Percentiles rank a stretch among this genome's conserved stretches.
Evolutionary conservation across 2,888 invertebrate genomes (phyloP).

Genomic region (Sisyra nigra): DNA sequence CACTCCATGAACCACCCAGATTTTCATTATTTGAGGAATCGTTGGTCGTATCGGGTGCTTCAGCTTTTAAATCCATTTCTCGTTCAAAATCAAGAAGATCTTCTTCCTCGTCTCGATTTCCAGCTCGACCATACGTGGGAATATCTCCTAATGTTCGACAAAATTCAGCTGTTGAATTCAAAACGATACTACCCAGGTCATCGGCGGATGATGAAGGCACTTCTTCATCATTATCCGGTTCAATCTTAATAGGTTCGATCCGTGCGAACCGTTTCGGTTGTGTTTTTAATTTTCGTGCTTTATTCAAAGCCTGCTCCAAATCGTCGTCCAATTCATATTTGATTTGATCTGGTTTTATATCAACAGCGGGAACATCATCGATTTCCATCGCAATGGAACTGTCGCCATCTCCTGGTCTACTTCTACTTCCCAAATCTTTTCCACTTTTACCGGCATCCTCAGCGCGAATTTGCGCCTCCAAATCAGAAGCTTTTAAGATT

Average conservation of each 20-base stretch:
- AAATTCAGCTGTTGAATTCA: constrained; percentile 93
- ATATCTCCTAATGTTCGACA: constrained; percentile 88
- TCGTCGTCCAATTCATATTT: constrained; percentile 41
- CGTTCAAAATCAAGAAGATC: constrained; percentile 36
- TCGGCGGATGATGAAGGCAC: not conserved
- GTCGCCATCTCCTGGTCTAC: constrained; percentile 25
- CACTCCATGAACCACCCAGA: constrained; percentile 64
- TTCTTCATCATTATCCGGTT: constrained; percentile 19
- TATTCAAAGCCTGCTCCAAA: constrained; percentile 34
- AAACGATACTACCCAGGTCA: constrained; percentile 44
- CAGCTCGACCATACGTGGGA: constrained; percentile 83
- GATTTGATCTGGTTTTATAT: constrained; percentile 32
- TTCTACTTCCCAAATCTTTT: constrained; percentile 15
- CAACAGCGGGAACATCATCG: constrained; percentile 41
- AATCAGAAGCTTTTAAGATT: constrained; percentile 54
- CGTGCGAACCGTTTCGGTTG: constrained; percentile 20
- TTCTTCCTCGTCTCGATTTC: constrained; percentile 73
- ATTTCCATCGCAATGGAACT: constrained; percentile 30
- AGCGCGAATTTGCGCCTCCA: constrained; percentile 28
- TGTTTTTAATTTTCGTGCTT: constrained; percentile 39
- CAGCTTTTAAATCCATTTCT: constrained; percentile 26
- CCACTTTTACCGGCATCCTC: not conserved
- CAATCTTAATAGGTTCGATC: constrained; percentile 21
- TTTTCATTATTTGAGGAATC: constrained; percentile 29
- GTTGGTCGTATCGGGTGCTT: constrained; percentile 27